Evolutionary conservation across 2,797 vertebrate species (phyloP), one percentile per base, ranked within the genome.

Genomic region (Leuciscus waleckii): DNA sequence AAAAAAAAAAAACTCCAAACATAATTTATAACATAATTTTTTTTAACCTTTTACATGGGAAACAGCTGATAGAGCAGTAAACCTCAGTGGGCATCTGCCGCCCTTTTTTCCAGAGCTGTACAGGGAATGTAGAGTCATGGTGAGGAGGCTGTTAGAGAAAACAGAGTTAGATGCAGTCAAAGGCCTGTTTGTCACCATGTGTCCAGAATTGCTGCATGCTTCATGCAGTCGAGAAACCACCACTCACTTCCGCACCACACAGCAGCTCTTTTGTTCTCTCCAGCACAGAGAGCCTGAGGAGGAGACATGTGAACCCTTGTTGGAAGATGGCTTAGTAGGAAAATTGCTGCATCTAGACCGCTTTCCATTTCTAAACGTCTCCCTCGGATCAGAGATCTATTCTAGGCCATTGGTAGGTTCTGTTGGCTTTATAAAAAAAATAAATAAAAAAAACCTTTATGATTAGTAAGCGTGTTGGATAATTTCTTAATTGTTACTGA

Each of bases 41-140:
- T 32, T 26, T 82, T 65, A n/a, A 54, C 61, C n/a, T 83, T 76
- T 68, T 58, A 79, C 37, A 79, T 46, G 11, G 26, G 65, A 70
- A 75, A 77, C 43, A 56, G 46, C n/a, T 69, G n/a, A 78, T 11
- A 39, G 51, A 58, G n/a, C 43, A 54, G 71, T 35, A 61, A 84
- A 43, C 82, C 63, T 69, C 74, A 77, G n/a, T 56, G 46, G 63
- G 32, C n/a, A 3, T 26, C 39, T 63, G 51, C 46, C 41, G 7
- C 39, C 73, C 73, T 69, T 51, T 54, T 70, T 67, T 68, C 65
- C 75, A 43, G 39, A 35, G 26, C 65, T 29, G 9, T 61, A 29
- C 29, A 63, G 87, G 83, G 90, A 79, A 90, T 83, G 85, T 70
- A 81, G 88, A 79, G 81, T 76, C 83, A 87, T 32, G 37, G 39